Conservation (phyloP, 2,113 vertebrate species). For the Clinocottus analis region DNA sequence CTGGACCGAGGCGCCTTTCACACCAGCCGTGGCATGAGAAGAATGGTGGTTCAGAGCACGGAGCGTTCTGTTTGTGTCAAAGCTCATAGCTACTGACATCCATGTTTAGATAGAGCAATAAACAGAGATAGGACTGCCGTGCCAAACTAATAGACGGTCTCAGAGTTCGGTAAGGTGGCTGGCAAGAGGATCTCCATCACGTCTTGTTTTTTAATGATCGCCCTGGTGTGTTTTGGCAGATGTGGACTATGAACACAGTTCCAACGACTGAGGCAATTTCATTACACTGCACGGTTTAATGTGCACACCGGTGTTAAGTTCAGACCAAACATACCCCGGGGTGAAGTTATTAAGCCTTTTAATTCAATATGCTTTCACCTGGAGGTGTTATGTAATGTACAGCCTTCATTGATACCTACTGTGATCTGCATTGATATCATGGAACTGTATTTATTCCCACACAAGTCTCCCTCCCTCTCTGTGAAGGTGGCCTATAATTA, state of each 20-base stretch:
- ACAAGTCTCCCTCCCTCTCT: slow-evolving; percentile 22
- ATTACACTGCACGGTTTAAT: slow-evolving; percentile 48
- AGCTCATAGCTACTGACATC: slow-evolving; percentile 52
- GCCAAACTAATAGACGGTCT: slow-evolving; percentile 55
- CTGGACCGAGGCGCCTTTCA: slow-evolving; percentile 23
- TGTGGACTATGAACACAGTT: slow-evolving; percentile 36
- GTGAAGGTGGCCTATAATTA: slow-evolving; percentile 29
- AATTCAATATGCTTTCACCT: slow-evolving; percentile 40
- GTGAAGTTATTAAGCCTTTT: slow-evolving; percentile 24
- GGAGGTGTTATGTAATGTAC: slow-evolving; percentile 32
- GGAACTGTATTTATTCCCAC: slow-evolving; percentile 30
- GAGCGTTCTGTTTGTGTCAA: slow-evolving; percentile 46
- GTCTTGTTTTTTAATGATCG: slow-evolving; percentile 63
- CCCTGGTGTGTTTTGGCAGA: slow-evolving; percentile 52
- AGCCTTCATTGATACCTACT: slow-evolving; percentile 22
- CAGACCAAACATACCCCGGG: slow-evolving; percentile 29
- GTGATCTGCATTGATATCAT: slow-evolving; percentile 25
- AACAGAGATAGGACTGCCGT: slow-evolving; percentile 40
- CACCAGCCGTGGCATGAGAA: slow-evolving; percentile 48
- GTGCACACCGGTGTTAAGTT: slow-evolving; percentile 32
- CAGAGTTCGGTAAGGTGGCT: slow-evolving; percentile 50
- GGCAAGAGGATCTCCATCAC: slow-evolving; percentile 46
- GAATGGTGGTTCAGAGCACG: slow-evolving; percentile 33
- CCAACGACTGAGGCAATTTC: slow-evolving; percentile 46
- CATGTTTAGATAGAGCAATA: slow-evolving; percentile 52